Percentiles rank a stretch among this genome's conserved stretches.
These are phyloP conservation scores for Seira sanloemensis DNA, from an alignment of 2,888 invertebrate genomes.

Conservation along the genomic window DNA sequence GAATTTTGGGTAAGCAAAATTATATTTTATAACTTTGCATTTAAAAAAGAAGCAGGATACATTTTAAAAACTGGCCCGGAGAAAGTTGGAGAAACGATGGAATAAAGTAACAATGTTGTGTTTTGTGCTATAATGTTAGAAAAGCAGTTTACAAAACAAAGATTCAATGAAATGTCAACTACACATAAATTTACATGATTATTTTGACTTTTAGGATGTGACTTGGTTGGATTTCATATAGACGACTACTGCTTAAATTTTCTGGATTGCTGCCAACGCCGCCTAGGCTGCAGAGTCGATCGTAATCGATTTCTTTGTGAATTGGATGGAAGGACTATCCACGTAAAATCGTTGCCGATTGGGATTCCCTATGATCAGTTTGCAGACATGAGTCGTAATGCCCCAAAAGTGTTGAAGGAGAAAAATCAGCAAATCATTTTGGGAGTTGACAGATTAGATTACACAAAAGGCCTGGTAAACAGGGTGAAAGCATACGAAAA, in stretches of 20 bases:
- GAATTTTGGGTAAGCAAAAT: conserved; percentile 76
- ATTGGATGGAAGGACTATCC: conserved; percentile 76
- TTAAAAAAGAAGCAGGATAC: not conserved
- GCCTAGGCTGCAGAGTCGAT: conserved; percentile 76
- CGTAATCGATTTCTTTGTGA: conserved; percentile 76
- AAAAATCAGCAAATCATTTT: conserved; percentile 75
- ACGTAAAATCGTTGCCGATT: conserved; percentile 76
- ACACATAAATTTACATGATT: no score
- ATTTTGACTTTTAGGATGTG: conserved; percentile 74
- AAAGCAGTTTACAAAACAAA: no score
- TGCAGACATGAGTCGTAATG: conserved; percentile 75
- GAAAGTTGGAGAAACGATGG: not conserved
- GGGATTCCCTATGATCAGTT: conserved; percentile 76
- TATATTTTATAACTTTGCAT: not conserved
- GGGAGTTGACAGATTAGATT: conserved; percentile 76
- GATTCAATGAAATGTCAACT: no score
- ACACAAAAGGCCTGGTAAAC: conserved; percentile 77
- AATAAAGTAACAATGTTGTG: not conserved
- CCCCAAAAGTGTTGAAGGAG: conserved; percentile 75
- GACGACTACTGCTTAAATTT: conserved; percentile 77
- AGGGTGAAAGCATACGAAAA: conserved; percentile 76
- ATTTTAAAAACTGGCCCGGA: conserved; percentile 1
- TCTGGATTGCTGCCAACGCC: conserved; percentile 76
- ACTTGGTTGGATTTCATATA: conserved; percentile 77
- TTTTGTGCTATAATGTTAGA: no score